A percentile compares a stretch with the other conserved stretches of the same genome.
Conservation (phyloP, 2,797 vertebrate species). For the Syncerus caffer region DNA sequence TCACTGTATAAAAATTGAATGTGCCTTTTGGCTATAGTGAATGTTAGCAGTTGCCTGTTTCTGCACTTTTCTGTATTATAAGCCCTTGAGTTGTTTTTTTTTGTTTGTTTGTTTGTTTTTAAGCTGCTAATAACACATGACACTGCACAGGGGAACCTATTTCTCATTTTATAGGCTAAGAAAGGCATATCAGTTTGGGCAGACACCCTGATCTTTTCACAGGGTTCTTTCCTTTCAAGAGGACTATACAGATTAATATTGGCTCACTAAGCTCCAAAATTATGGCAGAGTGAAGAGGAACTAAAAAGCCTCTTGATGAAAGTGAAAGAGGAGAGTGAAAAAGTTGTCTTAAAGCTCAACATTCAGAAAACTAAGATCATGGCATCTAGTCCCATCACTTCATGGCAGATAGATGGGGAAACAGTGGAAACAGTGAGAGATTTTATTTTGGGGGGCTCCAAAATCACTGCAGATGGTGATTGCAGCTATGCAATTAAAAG, state of each 20-base stretch:
- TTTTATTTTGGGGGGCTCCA: too few relatives aligned
- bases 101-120: neutral
- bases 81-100: neutral
- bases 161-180: neutral
- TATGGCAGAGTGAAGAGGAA: too few relatives aligned
- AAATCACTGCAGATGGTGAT: too few relatives aligned
- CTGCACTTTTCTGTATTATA: neutral
- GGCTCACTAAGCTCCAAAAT: neutral
- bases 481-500: too few relatives aligned
- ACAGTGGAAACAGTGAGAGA: too few relatives aligned
- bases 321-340: too few relatives aligned
- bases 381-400: too few relatives aligned
- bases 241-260: neutral
- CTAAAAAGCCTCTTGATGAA: too few relatives aligned
- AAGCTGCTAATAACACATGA: neutral
- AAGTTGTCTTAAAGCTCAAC: too few relatives aligned
- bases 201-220: neutral
- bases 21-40: neutral
- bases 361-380: too few relatives aligned
- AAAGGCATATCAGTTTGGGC: neutral
- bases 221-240: neutral
- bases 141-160: neutral
- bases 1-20: neutral
- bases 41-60: neutral
- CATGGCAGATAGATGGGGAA: too few relatives aligned